Evolutionary conservation across 2,113 vertebrate species (phyloP).

Genomic region (Protomyctophum bolini): DNA sequence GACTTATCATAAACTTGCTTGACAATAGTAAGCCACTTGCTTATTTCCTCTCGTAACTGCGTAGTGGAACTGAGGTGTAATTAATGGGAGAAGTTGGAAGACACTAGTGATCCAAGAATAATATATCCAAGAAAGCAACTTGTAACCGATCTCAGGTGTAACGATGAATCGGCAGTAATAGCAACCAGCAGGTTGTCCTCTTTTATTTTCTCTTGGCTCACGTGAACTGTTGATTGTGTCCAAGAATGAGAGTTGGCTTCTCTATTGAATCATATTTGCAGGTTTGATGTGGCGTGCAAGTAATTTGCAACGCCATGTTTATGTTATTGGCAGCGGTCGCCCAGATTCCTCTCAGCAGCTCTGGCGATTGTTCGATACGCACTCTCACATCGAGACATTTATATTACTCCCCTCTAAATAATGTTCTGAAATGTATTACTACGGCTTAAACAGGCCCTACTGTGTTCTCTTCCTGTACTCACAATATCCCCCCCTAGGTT

Average conservation of each 20-base stretch:
- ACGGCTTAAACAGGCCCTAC: neutral
- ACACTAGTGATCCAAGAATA: neutral
- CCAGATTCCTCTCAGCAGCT: neutral
- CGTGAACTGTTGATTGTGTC: neutral
- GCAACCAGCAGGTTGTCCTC: neutral
- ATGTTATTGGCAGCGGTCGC: neutral
- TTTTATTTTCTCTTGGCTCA: constrained; percentile 4
- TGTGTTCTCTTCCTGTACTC: neutral
- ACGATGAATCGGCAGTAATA: neutral
- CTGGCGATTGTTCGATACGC: neutral
- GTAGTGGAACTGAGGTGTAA: neutral
- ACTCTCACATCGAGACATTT: neutral
- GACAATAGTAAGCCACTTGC: neutral
- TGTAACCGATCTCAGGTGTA: neutral
- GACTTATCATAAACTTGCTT: neutral
- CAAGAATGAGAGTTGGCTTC: constrained; percentile 5
- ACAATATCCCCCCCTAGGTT: neutral
- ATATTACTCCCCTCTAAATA: constrained; percentile 12
- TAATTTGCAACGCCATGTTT: constrained; percentile 7
- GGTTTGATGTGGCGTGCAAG: neutral
- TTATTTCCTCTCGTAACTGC: neutral
- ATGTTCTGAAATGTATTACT: constrained; percentile 5
- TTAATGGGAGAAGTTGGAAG: neutral
- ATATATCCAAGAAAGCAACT: neutral
- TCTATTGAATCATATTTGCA: neutral